phyloP scores from a whole-genome alignment of 92 coral and sea anemone species.

The Heliopora coerulea region DNA sequence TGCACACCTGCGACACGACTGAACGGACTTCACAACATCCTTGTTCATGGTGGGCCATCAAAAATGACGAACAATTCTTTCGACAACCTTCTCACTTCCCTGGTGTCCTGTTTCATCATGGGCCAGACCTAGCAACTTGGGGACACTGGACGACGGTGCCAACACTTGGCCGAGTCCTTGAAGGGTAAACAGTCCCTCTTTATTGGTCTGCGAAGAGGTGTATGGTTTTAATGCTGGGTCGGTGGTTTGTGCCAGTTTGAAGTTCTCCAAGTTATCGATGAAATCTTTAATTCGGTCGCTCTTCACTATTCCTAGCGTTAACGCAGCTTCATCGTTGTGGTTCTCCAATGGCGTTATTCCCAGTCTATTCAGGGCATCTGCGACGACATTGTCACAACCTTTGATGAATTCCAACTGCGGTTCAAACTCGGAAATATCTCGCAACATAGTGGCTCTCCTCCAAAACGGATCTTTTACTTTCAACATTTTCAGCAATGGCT shows the following conservation, averaged over 20 bases:
- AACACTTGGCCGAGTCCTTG: conserved; percentile 1
- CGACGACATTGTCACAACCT: too few relatives aligned
- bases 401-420: too few relatives aligned
- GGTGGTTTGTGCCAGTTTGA: background rate
- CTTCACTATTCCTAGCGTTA: too few relatives aligned
- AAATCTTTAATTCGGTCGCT: too few relatives aligned
- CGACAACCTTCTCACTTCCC: background rate
- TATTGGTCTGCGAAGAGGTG: background rate
- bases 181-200: background rate
- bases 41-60: background rate
- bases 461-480: too few relatives aligned
- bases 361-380: too few relatives aligned
- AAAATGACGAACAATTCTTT: background rate
- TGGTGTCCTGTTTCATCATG: conserved; percentile 5
- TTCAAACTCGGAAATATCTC: too few relatives aligned
- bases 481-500: too few relatives aligned
- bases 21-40: too few relatives aligned
- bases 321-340: too few relatives aligned
- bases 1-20: background rate
- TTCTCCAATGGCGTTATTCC: too few relatives aligned
- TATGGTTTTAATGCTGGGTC: background rate
- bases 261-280: background rate
- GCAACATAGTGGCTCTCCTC: too few relatives aligned
- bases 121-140: conserved; percentile 1
- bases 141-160: background rate